Percentiles rank a stretch among this genome's conserved stretches.
Conservation (phyloP, 2,797 vertebrate genomes). For the Silurus aristotelis region DNA sequence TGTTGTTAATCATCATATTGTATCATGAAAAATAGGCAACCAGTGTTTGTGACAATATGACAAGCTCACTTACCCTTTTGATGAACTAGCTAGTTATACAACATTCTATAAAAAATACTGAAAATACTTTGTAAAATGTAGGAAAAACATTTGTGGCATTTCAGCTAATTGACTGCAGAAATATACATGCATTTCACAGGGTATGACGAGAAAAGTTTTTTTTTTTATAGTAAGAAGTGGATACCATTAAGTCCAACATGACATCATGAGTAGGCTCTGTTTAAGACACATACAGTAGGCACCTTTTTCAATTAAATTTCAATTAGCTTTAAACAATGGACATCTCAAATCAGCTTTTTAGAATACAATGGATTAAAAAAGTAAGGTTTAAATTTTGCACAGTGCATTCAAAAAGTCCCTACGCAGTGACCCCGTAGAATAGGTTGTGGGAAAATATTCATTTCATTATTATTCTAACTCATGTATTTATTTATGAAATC, state of each 20-base stretch:
- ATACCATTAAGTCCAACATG: neutral
- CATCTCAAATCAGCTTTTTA: too few relatives aligned
- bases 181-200: neutral
- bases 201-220: neutral
- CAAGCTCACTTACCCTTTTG: neutral
- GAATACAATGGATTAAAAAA: too few relatives aligned
- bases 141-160: neutral
- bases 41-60: neutral
- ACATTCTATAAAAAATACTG: neutral
- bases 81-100: neutral
- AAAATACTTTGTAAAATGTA: neutral
- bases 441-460: too few relatives aligned
- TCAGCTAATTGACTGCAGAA: neutral
- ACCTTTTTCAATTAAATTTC: too few relatives aligned
- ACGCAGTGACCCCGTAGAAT: too few relatives aligned
- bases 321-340: too few relatives aligned
- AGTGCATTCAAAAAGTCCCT: too few relatives aligned
- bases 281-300: neutral
- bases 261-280: neutral
- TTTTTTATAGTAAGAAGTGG: neutral
- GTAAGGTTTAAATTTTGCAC: too few relatives aligned
- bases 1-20: neutral
- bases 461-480: too few relatives aligned
- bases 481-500: too few relatives aligned
- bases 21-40: neutral